Conservation (phyloP, 2,797 vertebrate species). For the Schizopygopsis malacanthus region DNA sequence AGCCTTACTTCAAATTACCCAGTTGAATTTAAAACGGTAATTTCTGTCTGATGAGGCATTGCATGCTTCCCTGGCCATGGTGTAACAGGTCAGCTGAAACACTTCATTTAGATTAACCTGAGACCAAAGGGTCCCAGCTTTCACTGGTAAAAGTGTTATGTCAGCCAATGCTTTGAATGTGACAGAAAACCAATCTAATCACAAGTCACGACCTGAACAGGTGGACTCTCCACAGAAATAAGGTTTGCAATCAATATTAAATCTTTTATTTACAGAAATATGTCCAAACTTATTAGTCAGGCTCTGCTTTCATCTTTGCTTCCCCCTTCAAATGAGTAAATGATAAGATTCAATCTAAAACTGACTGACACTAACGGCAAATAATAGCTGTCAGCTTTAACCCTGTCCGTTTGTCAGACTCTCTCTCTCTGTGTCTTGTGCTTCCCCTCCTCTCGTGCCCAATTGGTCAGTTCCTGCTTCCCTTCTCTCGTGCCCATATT, state of each 20-base stretch:
- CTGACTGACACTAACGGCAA: constrained; percentile 4
- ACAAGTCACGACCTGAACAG: constrained; percentile 49
- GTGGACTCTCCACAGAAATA: constrained; percentile 1
- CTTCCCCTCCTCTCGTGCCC: too few species aligned
- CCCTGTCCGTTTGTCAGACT: not conserved
- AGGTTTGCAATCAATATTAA: not conserved
- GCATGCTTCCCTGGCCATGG: constrained; percentile 61
- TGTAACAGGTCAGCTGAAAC: constrained; percentile 74
- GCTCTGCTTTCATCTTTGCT: constrained; percentile 1
- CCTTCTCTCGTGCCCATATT: too few species aligned
- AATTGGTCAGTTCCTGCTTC: too few species aligned
- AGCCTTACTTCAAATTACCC: constrained; percentile 65
- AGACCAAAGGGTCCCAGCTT: constrained; percentile 62
- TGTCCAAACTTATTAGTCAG: constrained; percentile 25
- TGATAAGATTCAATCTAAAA: not conserved
- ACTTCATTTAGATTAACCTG: constrained; percentile 72
- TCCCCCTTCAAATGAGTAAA: constrained; percentile 6
- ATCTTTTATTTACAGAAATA: constrained; percentile 29
- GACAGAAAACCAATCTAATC: constrained; percentile 64
- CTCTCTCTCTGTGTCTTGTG: too few species aligned
- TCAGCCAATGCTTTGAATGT: constrained; percentile 62
- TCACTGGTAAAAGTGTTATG: constrained; percentile 71
- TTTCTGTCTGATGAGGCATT: constrained; percentile 70
- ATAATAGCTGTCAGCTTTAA: constrained; percentile 26
- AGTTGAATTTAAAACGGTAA: constrained; percentile 69